These are phyloP conservation scores for Condylostylus longicornis DNA, from an alignment of 1,140 invertebrate genomes.

Conservation along the genomic window DNA sequence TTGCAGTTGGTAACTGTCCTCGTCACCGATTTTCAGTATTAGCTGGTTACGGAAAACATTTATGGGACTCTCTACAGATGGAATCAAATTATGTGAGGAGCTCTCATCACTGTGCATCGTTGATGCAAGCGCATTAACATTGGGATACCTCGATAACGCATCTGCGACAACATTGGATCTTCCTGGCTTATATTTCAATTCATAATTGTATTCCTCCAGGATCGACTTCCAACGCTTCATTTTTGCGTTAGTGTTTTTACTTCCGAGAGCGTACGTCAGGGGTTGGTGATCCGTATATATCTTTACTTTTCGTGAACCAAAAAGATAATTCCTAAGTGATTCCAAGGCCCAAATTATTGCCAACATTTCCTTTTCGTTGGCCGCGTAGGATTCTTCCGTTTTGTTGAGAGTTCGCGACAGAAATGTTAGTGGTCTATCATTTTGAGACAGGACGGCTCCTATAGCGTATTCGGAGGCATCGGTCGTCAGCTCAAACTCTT, in stretches of 20 bases:
- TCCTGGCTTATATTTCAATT: constrained; percentile 17
- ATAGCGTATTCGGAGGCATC: constrained; percentile 19
- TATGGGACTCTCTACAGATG: background rate
- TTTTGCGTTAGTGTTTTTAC: too few species aligned
- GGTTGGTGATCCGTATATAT: constrained; percentile 18
- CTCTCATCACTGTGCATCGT: background rate
- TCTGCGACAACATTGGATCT: constrained; percentile 8
- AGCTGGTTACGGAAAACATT: background rate
- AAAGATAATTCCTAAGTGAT: constrained; percentile 22
- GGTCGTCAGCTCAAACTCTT: constrained; percentile 17
- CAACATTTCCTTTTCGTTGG: constrained; percentile 18
- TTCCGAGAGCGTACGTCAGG: too few species aligned
- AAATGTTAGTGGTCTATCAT: constrained; percentile 15
- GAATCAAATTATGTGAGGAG: background rate
- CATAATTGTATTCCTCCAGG: constrained; percentile 20
- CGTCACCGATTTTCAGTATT: background rate
- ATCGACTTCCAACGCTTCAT: constrained; percentile 23
- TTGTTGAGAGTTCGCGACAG: constrained; percentile 22
- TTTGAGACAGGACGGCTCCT: constrained; percentile 24
- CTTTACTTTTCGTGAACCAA: constrained; percentile 14
- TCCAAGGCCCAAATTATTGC: constrained; percentile 25
- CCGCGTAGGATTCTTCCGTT: constrained; percentile 16
- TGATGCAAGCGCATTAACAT: background rate
- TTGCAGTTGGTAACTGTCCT: background rate
- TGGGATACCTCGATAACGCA: constrained; percentile 1